These are phyloP conservation scores for Sinocyclocheilus anophthalmus DNA, from an alignment of 2,113 vertebrate genomes.

Conservation along the genomic window DNA sequence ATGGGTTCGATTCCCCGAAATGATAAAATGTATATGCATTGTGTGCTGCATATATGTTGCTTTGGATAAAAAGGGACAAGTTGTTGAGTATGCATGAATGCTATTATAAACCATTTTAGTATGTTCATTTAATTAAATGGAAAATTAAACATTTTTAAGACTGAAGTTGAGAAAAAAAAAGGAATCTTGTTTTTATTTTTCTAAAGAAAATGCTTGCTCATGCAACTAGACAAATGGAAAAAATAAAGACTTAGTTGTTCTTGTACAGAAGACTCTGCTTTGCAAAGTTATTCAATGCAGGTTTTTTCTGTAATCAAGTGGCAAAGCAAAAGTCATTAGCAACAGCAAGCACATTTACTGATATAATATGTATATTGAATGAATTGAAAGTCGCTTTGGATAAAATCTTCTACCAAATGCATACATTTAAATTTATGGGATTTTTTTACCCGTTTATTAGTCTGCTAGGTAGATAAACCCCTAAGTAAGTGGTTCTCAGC, in stretches of 20 bases:
- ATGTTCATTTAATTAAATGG: no score
- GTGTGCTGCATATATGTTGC: no score
- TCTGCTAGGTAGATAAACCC: not conserved
- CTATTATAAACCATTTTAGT: no score
- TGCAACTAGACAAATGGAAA: not conserved
- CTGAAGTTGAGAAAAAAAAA: not conserved
- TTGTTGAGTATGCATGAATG: no score
- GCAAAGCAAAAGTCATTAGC: not conserved
- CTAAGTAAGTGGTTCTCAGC: not conserved
- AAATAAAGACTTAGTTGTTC: not conserved
- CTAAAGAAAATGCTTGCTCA: not conserved
- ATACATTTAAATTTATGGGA: not conserved
- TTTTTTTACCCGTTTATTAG: not conserved
- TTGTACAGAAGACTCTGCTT: not conserved
- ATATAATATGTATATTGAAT: not conserved
- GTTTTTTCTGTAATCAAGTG: not conserved
- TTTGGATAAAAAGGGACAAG: no score
- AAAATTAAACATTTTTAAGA: not conserved
- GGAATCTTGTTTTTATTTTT: no score
- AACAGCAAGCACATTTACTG: not conserved
- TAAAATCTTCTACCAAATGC: not conserved
- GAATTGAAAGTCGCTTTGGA: not conserved
- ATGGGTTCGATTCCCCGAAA: not conserved
- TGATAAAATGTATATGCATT: no score
- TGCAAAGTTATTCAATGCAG: not conserved